Evolutionary conservation across 1,140 invertebrate genomes (phyloP), one percentile per base, ranked within the genome.

Genomic region (Anoplolepis gracilipes): DNA sequence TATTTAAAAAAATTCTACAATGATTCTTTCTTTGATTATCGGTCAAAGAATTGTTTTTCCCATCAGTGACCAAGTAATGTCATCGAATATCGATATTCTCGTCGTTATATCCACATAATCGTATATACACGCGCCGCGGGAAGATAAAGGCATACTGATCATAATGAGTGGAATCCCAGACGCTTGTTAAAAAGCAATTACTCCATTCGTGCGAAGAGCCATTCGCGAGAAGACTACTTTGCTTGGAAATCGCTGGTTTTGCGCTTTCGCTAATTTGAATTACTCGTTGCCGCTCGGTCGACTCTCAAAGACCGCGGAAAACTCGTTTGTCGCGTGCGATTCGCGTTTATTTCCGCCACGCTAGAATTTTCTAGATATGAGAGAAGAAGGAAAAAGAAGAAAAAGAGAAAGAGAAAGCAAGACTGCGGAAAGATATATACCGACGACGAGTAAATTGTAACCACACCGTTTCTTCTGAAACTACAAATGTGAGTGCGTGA

Each of bases 111-210:
- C n/a, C 13, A n/a, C 22, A 30, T 72, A 81, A 72, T 72, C 25
- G 30, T 33, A 42, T 82, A 53, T 46, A 36, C 25, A 72, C 13
- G 8, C 42, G 11, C 19, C 30, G 22, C 28, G 28, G 4, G 22
- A 42, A 84, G 64, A 88, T 62, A 82, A 61, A 39, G 46, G 69
- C 42, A 49, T 65, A 53, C 53, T n/a, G 49, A 42, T 19, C 49
- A 69, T 87, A 88, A 90, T 84, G 82, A 87, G 86, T 69, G 76
- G 76, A 73, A 79, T 67, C 53, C 49, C 81, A 61, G 65, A 70
- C 36, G 84, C 88, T 89, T 86, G 89, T 90, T 90, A 90, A 90
- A 89, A 90, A 90, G 85, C 88, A 90, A 89, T 90, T 90, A 90
- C 86, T 88, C 82, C 84, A 75, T 49, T 36, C 69, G 61, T 59